phyloP scores from a whole-genome alignment of 2,888 invertebrate genomes.

The Hemaris fuciformis region DNA sequence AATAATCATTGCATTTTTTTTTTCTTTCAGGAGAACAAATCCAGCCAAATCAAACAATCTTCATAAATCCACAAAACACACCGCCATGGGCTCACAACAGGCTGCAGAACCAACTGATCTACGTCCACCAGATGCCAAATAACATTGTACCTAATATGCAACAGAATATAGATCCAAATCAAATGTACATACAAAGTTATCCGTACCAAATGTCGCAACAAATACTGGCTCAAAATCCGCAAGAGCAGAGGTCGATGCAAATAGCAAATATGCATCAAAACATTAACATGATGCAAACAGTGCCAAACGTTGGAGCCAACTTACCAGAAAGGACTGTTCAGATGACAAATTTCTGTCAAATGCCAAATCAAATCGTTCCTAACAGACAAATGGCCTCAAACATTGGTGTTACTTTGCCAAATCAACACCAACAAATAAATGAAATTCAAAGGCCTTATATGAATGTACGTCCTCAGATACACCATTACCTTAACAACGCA shows the following conservation, averaged over 20 bases:
- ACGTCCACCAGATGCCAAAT: constrained; percentile 64
- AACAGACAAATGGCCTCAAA: constrained; percentile 18
- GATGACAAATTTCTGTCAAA: constrained; percentile 22
- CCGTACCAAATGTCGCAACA: constrained; percentile 59
- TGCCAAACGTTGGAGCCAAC: constrained; percentile 33
- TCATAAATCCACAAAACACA: constrained; percentile 67
- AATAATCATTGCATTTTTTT: constrained; percentile 12
- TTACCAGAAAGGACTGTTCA: constrained; percentile 23
- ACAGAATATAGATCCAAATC: constrained; percentile 60
- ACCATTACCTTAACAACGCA: not conserved
- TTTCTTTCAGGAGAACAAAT: constrained; percentile 64
- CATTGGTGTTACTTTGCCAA: not conserved
- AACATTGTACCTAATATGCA: constrained; percentile 54
- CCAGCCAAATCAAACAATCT: constrained; percentile 61
- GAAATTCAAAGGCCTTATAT: constrained; percentile 28
- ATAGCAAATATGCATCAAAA: constrained; percentile 37
- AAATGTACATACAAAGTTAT: constrained; percentile 59
- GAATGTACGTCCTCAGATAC: constrained; percentile 22
- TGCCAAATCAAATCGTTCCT: constrained; percentile 28
- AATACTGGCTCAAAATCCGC: constrained; percentile 47
- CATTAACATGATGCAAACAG: constrained; percentile 37
- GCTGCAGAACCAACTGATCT: constrained; percentile 60
- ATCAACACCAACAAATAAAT: constrained; percentile 29
- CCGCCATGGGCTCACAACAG: constrained; percentile 73
- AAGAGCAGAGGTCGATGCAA: constrained; percentile 43